Conservation (phyloP, 2,113 vertebrate species). For the Melanotaenia duboulayi region DNA sequence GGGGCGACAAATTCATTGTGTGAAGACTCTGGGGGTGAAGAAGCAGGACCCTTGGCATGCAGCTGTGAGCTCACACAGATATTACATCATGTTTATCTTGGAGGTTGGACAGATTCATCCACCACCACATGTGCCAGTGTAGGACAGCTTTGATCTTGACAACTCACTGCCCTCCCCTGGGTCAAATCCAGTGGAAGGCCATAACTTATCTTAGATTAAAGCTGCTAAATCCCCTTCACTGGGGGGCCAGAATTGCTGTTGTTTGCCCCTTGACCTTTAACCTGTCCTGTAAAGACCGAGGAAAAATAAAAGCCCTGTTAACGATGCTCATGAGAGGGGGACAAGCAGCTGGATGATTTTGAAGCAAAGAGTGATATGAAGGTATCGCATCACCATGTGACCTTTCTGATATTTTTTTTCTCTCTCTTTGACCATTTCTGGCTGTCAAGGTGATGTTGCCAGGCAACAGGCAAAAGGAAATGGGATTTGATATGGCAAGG, state of each 20-base stretch:
- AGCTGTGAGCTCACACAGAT: slow-evolving; percentile 39
- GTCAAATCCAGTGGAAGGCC: slow-evolving; percentile 52
- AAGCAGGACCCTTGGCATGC: slow-evolving; percentile 30
- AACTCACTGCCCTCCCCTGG: slow-evolving; percentile 36
- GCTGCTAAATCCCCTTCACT: slow-evolving; percentile 25
- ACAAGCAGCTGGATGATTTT: slow-evolving; percentile 5
- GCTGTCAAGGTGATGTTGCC: slow-evolving; percentile 72
- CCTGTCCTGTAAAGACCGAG: slow-evolving; percentile 22
- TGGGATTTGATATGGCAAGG: slow-evolving; percentile 60
- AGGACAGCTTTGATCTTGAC: slow-evolving; percentile 64
- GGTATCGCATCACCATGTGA: slow-evolving; percentile 16
- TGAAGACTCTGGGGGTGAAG: slow-evolving; percentile 36
- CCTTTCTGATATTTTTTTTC: slow-evolving; percentile 36
- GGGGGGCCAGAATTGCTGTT: slow-evolving; percentile 25
- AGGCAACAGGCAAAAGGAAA: slow-evolving; percentile 69
- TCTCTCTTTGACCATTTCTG: slow-evolving; percentile 26
- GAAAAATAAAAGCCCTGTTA: slow-evolving; percentile 14
- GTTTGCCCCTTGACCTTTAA: slow-evolving; percentile 57
- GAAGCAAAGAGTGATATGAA: slow-evolving; percentile 31
- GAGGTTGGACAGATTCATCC: slow-evolving; percentile 10
- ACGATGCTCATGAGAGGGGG: not conserved
- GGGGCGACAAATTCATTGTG: slow-evolving; percentile 17
- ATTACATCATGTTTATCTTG: slow-evolving; percentile 63
- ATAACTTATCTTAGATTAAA: slow-evolving; percentile 67
- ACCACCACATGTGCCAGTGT: slow-evolving; percentile 27